Conservation (phyloP, 2,797 vertebrate species). For the Mionectes olivaceus region DNA sequence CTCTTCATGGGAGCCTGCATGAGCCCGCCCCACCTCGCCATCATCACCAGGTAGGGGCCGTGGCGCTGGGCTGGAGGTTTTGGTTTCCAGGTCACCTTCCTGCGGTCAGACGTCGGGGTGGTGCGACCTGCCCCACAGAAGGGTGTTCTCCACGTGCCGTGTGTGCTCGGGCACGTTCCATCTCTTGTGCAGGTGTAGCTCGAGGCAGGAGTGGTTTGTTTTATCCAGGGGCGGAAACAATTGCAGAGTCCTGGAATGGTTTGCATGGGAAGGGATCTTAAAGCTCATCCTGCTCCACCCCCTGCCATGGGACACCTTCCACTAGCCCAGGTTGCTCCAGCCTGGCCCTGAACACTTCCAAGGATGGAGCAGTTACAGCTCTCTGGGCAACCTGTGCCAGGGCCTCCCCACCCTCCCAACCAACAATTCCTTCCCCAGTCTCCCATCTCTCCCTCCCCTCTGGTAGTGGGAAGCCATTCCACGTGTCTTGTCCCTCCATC, state of each 20-base stretch:
- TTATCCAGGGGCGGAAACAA: background rate
- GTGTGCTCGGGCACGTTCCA: background rate
- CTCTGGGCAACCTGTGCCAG: too few species aligned
- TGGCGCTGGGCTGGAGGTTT: accelerated
- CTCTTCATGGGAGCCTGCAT: slow-evolving; percentile 99
- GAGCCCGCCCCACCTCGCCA: slow-evolving; percentile 97
- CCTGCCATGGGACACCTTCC: too few species aligned
- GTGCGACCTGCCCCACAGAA: background rate
- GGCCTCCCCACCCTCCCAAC: background rate
- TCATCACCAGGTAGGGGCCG: slow-evolving; percentile 92
- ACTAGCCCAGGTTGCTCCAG: too few species aligned
- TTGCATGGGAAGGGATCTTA: too few species aligned
- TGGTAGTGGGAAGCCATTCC: background rate
- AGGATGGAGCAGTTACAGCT: too few species aligned
- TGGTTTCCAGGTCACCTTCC: background rate
- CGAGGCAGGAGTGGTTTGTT: background rate
- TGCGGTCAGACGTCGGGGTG: accelerated
- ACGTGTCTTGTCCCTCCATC: background rate
- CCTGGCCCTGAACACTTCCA: too few species aligned
- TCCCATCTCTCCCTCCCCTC: accelerated
- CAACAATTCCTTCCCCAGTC: background rate
- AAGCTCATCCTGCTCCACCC: too few species aligned
- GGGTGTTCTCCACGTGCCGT: background rate
- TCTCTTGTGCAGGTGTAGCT: background rate
- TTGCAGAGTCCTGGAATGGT: background rate